Percentiles rank a stretch among this genome's conserved stretches.
These are phyloP conservation scores for Gobius niger DNA, from an alignment of 2,113 vertebrate species.

Conservation along the genomic window DNA sequence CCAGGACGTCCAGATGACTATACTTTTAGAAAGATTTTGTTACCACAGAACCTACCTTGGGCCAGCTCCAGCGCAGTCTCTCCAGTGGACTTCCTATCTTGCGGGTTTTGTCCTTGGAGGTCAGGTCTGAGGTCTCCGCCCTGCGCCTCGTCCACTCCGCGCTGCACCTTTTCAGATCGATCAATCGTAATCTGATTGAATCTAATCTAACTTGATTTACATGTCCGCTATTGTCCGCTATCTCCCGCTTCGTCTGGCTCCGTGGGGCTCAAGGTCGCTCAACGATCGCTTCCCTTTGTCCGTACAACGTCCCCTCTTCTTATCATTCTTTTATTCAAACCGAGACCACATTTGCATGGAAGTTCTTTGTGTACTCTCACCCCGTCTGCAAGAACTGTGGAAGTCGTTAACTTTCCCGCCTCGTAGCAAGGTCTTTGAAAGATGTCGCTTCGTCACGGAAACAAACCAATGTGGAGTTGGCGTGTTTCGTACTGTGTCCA, in stretches of 20 bases:
- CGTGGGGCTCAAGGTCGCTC: conserved; percentile 24
- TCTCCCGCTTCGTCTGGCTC: conserved; percentile 26
- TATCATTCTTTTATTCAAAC: neutral
- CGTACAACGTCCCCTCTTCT: neutral
- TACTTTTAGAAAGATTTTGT: too few species aligned
- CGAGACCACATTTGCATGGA: neutral
- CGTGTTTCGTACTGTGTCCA: too few species aligned
- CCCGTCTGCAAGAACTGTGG: too few species aligned
- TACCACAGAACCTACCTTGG: too few species aligned
- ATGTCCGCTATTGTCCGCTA: conserved; percentile 44
- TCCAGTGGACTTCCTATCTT: neutral
- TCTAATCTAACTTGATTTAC: conserved; percentile 46
- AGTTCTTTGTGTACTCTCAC: neutral
- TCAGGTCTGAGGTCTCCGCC: conserved; percentile 14
- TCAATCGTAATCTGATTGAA: conserved; percentile 35
- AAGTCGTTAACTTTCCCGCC: neutral
- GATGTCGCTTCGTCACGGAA: too few species aligned
- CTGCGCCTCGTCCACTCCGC: conserved; percentile 2
- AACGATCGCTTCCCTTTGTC: conserved; percentile 15
- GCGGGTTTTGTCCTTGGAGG: conserved; percentile 30
- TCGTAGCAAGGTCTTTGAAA: too few species aligned
- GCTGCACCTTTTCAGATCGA: conserved; percentile 40
- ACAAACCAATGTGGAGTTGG: too few species aligned
- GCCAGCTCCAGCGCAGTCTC: neutral
- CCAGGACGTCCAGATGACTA: too few species aligned